Evolutionary conservation across 2,888 invertebrate genomes (phyloP).

Genomic region (Nephrotoma flavescens): DNA sequence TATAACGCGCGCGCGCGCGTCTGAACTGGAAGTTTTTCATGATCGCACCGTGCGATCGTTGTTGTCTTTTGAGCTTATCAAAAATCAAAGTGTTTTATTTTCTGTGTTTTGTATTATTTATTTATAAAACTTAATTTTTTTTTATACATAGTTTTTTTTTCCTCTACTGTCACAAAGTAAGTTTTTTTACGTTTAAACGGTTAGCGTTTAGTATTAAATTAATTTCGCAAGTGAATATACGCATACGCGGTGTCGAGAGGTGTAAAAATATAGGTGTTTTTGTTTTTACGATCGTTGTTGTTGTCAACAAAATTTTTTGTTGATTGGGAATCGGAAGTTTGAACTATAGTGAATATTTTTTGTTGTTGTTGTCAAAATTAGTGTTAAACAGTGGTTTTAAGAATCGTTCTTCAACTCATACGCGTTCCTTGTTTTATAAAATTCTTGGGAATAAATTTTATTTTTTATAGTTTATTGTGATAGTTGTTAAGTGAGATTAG

Average conservation of each 20-base stretch:
- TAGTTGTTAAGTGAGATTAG: not conserved
- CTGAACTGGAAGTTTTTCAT: not conserved
- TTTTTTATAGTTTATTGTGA: not conserved
- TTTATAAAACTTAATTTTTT: not conserved
- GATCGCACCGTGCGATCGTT: not conserved
- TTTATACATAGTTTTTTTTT: not conserved
- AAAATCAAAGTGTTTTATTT: not conserved
- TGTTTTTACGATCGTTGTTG: not conserved
- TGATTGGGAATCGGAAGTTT: not conserved
- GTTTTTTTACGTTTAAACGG: not conserved
- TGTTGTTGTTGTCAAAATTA: not conserved
- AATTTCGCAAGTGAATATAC: not conserved
- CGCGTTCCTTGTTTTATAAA: not conserved
- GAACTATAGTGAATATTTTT: not conserved
- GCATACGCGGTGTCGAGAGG: not conserved
- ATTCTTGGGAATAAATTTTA: not conserved
- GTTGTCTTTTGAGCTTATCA: not conserved
- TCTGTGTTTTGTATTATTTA: not conserved
- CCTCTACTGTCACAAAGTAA: not conserved
- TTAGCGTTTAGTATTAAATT: not conserved
- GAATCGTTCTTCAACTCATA: not conserved
- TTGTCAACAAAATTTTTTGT: too few relatives aligned
- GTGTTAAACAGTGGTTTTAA: not conserved
- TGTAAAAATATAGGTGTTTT: too few relatives aligned
- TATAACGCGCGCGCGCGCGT: not conserved